These are phyloP conservation scores for Trachemys scripta DNA, from an alignment of 2,113 vertebrate genomes.

Conservation along the genomic window DNA sequence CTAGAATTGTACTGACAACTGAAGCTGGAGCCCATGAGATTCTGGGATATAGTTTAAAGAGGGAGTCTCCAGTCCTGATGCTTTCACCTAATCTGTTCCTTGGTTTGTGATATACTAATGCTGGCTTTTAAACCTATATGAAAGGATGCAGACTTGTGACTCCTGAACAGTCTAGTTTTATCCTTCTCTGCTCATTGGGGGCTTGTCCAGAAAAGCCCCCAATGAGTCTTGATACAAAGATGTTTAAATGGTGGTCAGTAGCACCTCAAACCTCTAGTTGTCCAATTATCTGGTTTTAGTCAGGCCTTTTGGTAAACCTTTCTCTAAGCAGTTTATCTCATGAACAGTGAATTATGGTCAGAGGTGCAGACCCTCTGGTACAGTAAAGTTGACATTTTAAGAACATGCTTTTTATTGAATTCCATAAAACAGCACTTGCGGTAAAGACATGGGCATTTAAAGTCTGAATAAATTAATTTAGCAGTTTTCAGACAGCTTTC, in stretches of 20 bases:
- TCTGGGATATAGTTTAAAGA: not conserved
- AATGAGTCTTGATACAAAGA: not conserved
- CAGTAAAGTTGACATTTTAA: not conserved
- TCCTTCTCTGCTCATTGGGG: not conserved
- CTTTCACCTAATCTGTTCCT: not conserved
- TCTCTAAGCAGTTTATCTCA: not conserved
- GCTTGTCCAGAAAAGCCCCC: not conserved
- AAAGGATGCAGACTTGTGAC: not conserved
- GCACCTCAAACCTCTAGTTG: not conserved
- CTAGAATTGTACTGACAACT: not conserved
- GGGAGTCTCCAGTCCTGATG: not conserved
- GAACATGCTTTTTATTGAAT: not conserved
- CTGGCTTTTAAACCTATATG: not conserved
- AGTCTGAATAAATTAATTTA: not conserved
- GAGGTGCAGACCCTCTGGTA: not conserved
- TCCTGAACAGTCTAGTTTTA: not conserved
- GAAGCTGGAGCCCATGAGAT: not conserved
- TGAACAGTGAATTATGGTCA: not conserved
- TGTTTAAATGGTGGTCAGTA: not conserved
- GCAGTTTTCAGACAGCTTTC: not conserved
- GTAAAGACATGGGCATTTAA: not conserved
- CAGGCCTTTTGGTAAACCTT: not conserved
- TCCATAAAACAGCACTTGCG: not conserved
- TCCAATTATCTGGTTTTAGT: constrained; percentile 2
- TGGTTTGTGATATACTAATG: not conserved